A percentile compares a stretch with the other conserved stretches of the same genome.
Conservation (phyloP, 92 coral and sea anemone species). For the Parazoanthus swiftii region DNA sequence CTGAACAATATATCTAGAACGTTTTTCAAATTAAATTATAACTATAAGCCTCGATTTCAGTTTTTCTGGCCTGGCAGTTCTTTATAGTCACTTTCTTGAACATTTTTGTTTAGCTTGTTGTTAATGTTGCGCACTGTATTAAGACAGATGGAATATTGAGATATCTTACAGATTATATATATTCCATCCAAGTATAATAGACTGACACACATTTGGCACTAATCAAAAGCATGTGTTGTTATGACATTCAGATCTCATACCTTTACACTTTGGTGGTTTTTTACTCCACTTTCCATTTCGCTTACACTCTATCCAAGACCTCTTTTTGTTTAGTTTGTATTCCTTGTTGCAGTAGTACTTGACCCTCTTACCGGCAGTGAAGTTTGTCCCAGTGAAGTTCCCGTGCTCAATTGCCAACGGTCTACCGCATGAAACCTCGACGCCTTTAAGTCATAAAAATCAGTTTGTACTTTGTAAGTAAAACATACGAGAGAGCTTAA, state of each 20-base stretch:
- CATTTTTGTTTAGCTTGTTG: neutral
- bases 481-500: neutral
- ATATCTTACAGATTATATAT: too few relatives aligned
- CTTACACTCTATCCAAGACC: slow-evolving; percentile 49
- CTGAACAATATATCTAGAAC: neutral
- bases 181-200: too few relatives aligned
- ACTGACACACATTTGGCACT: neutral
- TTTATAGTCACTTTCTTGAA: too few relatives aligned
- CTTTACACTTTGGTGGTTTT: slow-evolving; percentile 51
- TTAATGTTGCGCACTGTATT: too few relatives aligned
- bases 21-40: too few relatives aligned
- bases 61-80: too few relatives aligned
- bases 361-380: slow-evolving; percentile 36
- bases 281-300: slow-evolving; percentile 63
- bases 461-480: neutral
- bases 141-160: too few relatives aligned
- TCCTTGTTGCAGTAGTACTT: slow-evolving; percentile 69
- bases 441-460: neutral
- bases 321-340: slow-evolving; percentile 50
- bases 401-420: slow-evolving; percentile 63
- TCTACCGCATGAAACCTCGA: slow-evolving; percentile 50
- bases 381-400: slow-evolving; percentile 48
- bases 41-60: too few relatives aligned
- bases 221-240: neutral
- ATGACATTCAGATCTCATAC: slow-evolving; percentile 23